Base-by-base conservation (phyloP, 2,888 invertebrate genomes). In the Hypsopygia costalis region DNA sequence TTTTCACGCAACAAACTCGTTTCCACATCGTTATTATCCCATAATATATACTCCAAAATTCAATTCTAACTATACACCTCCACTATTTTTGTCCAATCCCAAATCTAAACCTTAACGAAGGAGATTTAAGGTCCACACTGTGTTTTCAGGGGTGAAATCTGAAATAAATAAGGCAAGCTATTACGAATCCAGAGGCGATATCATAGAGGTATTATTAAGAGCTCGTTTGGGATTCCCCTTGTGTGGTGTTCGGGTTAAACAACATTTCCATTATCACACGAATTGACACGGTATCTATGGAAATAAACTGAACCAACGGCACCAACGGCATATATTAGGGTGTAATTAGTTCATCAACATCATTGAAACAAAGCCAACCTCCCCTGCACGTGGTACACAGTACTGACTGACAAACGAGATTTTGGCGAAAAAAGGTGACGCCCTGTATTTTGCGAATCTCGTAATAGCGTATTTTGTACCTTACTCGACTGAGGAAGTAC, bases 201-300 rank as follows among this genome's bases (percentile, higher is more conserved):
- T 79, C 72, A 79, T 75, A 77, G 67, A 55, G 65, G 68, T 70
- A 67, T 81, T 86, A 85, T 85, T 85, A 86, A 83, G 81, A 78
- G 78, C 69, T 80, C 78, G 81, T 83, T 83, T 79, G 77, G 81
- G 81, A 82, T 83, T 81, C 80, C 69, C 59, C 69, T 74, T 69
- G 75, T 81, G 82, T 81, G 76, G 62, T 70, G 66, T 58, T 55
- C 63, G 56, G 55, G 53, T 57, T 59, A 42, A 49, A 10, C 28
- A 42, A 42, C 49, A 63, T 57, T 46, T 71, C 69, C 78, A 72
- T 54, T 62, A 43, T 8, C 20, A 11, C 6, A 31, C 36, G 30
- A 21, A n/a, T n/a, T n/a, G n/a, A 25, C 8, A 11, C 9, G 25
- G 6, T 25, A 25, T 3, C 16, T 3, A 16, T 16, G 3, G 4